These are phyloP conservation scores for Prenolepis imparis DNA, from an alignment of 2,888 invertebrate genomes.

Conservation along the genomic window DNA sequence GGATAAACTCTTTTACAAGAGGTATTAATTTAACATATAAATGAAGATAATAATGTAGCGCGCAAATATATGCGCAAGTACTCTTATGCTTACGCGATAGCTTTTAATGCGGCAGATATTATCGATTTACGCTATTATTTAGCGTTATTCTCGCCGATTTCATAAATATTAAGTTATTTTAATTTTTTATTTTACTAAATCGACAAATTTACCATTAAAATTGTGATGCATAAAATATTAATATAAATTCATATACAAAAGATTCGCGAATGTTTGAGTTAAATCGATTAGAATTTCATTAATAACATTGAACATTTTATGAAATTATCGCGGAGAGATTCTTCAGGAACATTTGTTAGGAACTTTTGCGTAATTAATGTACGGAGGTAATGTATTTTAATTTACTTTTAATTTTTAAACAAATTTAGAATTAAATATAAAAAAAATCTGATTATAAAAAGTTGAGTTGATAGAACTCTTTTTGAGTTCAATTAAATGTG, in stretches of 20 bases:
- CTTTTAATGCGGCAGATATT: constrained; percentile 23
- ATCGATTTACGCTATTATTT: constrained; percentile 37
- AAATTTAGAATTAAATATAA: neutral
- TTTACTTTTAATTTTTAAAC: neutral
- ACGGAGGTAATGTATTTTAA: neutral
- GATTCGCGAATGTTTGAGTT: neutral
- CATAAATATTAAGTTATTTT: constrained; percentile 3
- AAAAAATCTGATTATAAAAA: neutral
- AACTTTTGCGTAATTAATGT: neutral
- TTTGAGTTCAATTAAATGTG: neutral
- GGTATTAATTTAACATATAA: constrained; percentile 44
- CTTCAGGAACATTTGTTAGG: neutral
- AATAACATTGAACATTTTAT: neutral
- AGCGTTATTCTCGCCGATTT: constrained; percentile 33
- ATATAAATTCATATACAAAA: neutral
- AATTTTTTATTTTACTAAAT: constrained; percentile 7
- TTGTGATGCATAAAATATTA: neutral
- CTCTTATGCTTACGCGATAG: constrained; percentile 21
- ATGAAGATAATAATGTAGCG: constrained; percentile 28
- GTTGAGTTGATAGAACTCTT: neutral
- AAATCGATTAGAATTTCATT: neutral
- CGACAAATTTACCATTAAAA: neutral
- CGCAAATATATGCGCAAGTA: constrained; percentile 19
- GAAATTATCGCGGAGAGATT: neutral
- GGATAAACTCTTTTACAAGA: constrained; percentile 18